A percentile compares a stretch with the other conserved stretches of the same genome.
Evolutionary conservation across 2,113 vertebrate genomes (phyloP).

Genomic region (Xenopus laevis): DNA sequence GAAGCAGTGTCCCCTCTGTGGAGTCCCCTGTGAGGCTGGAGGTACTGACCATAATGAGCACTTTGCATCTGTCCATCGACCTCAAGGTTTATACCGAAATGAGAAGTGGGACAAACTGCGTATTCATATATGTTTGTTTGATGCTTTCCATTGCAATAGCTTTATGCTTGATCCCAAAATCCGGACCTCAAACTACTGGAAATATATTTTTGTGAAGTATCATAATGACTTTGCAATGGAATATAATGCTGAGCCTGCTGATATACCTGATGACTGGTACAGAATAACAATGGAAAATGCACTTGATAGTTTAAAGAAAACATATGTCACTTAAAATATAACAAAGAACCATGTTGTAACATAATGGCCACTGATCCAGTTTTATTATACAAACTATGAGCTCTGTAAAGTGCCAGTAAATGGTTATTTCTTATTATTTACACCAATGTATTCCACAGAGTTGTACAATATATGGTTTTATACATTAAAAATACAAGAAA

Average conservation of each 20-base stretch:
- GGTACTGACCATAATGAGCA: slow-evolving; percentile 34
- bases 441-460: too few relatives aligned
- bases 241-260: slow-evolving; percentile 33
- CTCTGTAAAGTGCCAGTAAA: too few relatives aligned
- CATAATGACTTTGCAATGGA: slow-evolving; percentile 11
- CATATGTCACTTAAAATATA: slow-evolving; percentile 36
- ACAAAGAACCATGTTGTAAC: too few relatives aligned
- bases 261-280: slow-evolving; percentile 54
- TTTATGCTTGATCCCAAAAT: slow-evolving; percentile 53
- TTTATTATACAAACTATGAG: too few relatives aligned
- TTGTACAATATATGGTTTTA: too few relatives aligned
- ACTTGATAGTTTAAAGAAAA: slow-evolving; percentile 49
- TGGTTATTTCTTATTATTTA: too few relatives aligned
- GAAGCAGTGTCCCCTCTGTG: slow-evolving; percentile 64
- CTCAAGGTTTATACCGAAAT: slow-evolving; percentile 1
- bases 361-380: too few relatives aligned
- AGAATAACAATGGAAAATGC: slow-evolving; percentile 36
- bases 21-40: slow-evolving; percentile 61
- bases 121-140: background rate
- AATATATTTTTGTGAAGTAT: slow-evolving; percentile 55
- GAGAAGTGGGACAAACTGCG: too few relatives aligned
- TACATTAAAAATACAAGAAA: too few relatives aligned
- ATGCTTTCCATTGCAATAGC: background rate
- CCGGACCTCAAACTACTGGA: slow-evolving; percentile 49
- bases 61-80: slow-evolving; percentile 32